Base-by-base conservation (phyloP, 53 echinoderm and acorn worm species). In the Echinometra lucunter region DNA sequence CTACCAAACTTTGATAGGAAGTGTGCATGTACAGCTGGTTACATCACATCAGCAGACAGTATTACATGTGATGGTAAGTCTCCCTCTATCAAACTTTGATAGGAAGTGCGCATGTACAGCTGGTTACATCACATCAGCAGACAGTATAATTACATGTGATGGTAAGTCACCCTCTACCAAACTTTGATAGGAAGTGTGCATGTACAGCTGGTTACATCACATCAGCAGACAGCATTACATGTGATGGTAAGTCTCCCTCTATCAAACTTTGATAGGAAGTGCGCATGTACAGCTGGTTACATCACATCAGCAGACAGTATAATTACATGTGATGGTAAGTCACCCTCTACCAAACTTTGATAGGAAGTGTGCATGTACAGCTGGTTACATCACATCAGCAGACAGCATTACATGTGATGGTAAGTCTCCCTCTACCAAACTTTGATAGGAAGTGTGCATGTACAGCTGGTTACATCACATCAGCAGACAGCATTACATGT, bases 211-310 rank as follows among this genome's bases (percentile, higher is more conserved):
- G 98, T 45, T 98, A 98, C 93, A 94, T 67, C 10, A 93, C 96
- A 27, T 85, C 90, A 12, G 3, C 78, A 37, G 34, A 82, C 1
- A 78, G 95, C 12, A 69, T n/a, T n/a, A n/a, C n/a, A n/a, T n/a
- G n/a, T n/a, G n/a, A n/a, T n/a, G n/a, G n/a, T n/a, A n/a, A n/a
- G 98, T 81, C 94, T 98, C 19, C 98, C 98, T 45, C 80, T 96
- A 63, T 97, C 98, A 8, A 95, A 95, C 38, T 44, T 10, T 37
- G 69, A 88, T 5, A 72, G 95, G 25, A 95, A 94, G 66, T 98
- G 98, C 88, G 93, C 96, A 10, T 98, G 98, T 66, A 98, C 98
- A 0, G 97, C 98, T 27, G 98, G 98, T 45, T 98, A 98, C 93
- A 94, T 67, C 10, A 93, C 96, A 27, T 85, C 90, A 12, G 3